Evolutionary conservation across 2,113 vertebrate genomes (phyloP), one percentile per base, ranked within the genome.

Genomic region (Murina feae): DNA sequence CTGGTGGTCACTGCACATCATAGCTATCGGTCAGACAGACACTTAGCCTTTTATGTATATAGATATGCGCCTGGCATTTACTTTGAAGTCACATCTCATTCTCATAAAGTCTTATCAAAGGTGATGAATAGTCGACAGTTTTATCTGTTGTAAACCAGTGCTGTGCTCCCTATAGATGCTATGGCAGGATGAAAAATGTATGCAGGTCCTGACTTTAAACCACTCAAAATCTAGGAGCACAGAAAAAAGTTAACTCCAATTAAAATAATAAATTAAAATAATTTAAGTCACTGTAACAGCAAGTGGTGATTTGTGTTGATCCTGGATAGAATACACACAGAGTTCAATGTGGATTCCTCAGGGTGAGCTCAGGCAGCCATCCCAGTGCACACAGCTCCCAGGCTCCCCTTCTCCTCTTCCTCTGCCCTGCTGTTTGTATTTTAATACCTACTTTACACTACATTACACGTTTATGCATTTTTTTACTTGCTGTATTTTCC

Each of bases 231-330:
- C 30, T 66, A 8, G 30, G 10, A 71, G 18, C 23, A 87, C 51
- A 83, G 39, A 28, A 23, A 49, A 21, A 72, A 21, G 4, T n/a
- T 75, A 66, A 32, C 21, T 71, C 51, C 9, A n/a, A n/a, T n/a
- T n/a, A n/a, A n/a, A n/a, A n/a, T n/a, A n/a, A n/a, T n/a, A 79
- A 92, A 49, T 69, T 89, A 87, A 71, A 86, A 39, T 82, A 39
- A 78, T 51, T 28, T 82, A 93, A 82, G n/a, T 12, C 10, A 42
- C 53, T 51, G 16, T 25, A 65, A 85, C 58, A 81, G 21, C 28
- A 37, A 30, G 25, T 16, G 49, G 55, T 80, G 5, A 21, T 35
- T 72, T 60, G 6, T 60, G 9, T 37, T 51, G 12, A 0, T 30
- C 51, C 21, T 4, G 58, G 55, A 5, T 4, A 66, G 13, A 23